phyloP scores from a whole-genome alignment of 37 sponge, comb jelly and placozoan species.

The Agelas oroides region DNA sequence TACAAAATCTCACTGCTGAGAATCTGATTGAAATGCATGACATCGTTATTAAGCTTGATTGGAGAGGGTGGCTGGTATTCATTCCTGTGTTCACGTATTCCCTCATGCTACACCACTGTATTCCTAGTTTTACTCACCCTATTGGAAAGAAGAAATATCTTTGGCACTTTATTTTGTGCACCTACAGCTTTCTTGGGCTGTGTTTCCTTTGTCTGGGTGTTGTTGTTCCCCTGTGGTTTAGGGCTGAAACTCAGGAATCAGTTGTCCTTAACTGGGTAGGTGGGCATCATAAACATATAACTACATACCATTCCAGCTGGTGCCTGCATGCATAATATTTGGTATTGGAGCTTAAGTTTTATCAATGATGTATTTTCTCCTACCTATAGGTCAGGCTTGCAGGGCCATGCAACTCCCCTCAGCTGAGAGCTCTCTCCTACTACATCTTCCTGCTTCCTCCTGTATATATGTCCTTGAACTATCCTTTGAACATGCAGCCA shows the following conservation, averaged over 20 bases:
- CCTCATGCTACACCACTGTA: conserved; percentile 64
- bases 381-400: conserved; percentile 44
- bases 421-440: conserved; percentile 74
- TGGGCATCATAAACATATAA: not conserved
- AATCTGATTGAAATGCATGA: not conserved
- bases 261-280: conserved; percentile 80
- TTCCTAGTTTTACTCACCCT: conserved; percentile 73
- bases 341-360: no score
- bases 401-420: not conserved
- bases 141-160: conserved; percentile 57
- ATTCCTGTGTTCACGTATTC: conserved; percentile 77
- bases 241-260: conserved; percentile 55
- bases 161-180: conserved; percentile 29
- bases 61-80: conserved; percentile 61
- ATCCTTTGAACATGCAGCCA: conserved; percentile 73
- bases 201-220: conserved; percentile 71
- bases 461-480: conserved; percentile 85
- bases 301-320: no score
- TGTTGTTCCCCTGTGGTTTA: conserved; percentile 62
- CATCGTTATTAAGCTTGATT: conserved; percentile 39
- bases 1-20: no score
- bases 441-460: conserved; percentile 88
- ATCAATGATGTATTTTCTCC: no score
- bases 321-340: no score
- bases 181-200: conserved; percentile 22